phyloP scores from a whole-genome alignment of 2,797 vertebrate species.

The Thripadectes ignobilis region DNA sequence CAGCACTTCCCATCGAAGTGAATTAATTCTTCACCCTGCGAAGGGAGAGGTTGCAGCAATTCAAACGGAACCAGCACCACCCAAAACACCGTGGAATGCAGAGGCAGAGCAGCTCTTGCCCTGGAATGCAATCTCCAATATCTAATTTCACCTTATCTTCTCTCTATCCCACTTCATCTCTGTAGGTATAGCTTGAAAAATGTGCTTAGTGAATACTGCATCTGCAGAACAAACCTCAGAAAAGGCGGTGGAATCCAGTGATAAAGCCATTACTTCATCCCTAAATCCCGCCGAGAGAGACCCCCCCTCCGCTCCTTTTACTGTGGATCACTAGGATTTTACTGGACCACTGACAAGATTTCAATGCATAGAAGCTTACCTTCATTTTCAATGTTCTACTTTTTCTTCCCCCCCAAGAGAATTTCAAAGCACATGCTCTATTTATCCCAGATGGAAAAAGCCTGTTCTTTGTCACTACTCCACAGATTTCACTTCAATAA shows the following conservation, averaged over 20 bases:
- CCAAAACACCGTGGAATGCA: slow-evolving; percentile 10
- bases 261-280: neutral
- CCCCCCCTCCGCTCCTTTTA: neutral
- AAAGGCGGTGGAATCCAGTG: neutral
- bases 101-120: slow-evolving; percentile 30
- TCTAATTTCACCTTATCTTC: slow-evolving; percentile 41
- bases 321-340: neutral
- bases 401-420: neutral
- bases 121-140: slow-evolving; percentile 35
- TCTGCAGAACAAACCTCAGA: neutral
- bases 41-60: slow-evolving; percentile 25
- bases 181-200: neutral
- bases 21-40: slow-evolving; percentile 86
- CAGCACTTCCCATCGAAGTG: slow-evolving; percentile 89
- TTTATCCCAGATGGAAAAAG: slow-evolving; percentile 26
- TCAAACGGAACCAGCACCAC: slow-evolving; percentile 13
- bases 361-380: neutral
- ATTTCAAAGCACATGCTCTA: neutral
- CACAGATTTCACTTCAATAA: neutral
- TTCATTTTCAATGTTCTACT: neutral
- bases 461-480: neutral
- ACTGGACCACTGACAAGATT: neutral
- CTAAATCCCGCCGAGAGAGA: neutral
- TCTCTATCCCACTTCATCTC: neutral
- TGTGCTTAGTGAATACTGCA: neutral